phyloP scores from a whole-genome alignment of 2,888 invertebrate species.

The Tetramorium bicarinatum region DNA sequence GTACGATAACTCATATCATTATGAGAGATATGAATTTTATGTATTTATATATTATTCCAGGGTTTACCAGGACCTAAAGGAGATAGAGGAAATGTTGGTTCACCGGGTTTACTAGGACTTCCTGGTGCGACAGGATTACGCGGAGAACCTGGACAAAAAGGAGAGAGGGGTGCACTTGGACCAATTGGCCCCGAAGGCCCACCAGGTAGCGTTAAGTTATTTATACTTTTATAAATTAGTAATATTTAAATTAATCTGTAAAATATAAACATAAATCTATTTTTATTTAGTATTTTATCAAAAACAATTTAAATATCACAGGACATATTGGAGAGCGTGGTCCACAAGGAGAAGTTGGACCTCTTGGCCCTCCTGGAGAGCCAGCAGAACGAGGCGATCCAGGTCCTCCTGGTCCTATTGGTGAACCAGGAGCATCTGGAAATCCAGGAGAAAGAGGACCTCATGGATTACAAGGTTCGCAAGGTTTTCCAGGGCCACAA shows the following conservation, averaged over 20 bases:
- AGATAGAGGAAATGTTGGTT: slow-evolving; percentile 91
- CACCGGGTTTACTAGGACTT: slow-evolving; percentile 91
- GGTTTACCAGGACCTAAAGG: slow-evolving; percentile 90
- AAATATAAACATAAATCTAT: slow-evolving; percentile 7
- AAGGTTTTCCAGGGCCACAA: slow-evolving; percentile 90
- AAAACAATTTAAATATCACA: slow-evolving; percentile 66
- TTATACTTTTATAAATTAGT: slow-evolving; percentile 1
- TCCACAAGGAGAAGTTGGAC: slow-evolving; percentile 91
- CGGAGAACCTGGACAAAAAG: slow-evolving; percentile 91
- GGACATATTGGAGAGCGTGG: slow-evolving; percentile 93
- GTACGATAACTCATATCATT: neutral
- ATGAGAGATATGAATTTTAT: neutral
- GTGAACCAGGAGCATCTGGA: slow-evolving; percentile 92
- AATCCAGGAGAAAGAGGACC: slow-evolving; percentile 92
- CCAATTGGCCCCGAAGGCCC: slow-evolving; percentile 92
- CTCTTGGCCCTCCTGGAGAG: slow-evolving; percentile 93
- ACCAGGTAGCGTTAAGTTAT: slow-evolving; percentile 87
- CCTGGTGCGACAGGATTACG: slow-evolving; percentile 90
- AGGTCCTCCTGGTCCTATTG: slow-evolving; percentile 91
- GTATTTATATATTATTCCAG: slow-evolving; percentile 82
- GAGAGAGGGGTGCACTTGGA: slow-evolving; percentile 91
- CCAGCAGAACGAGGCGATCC: slow-evolving; percentile 93
- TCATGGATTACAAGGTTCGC: slow-evolving; percentile 90
- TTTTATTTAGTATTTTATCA: neutral
- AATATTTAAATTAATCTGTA: slow-evolving; percentile 19